phyloP scores from a whole-genome alignment of 2,888 invertebrate genomes.

The Bugulina stolonifera region DNA sequence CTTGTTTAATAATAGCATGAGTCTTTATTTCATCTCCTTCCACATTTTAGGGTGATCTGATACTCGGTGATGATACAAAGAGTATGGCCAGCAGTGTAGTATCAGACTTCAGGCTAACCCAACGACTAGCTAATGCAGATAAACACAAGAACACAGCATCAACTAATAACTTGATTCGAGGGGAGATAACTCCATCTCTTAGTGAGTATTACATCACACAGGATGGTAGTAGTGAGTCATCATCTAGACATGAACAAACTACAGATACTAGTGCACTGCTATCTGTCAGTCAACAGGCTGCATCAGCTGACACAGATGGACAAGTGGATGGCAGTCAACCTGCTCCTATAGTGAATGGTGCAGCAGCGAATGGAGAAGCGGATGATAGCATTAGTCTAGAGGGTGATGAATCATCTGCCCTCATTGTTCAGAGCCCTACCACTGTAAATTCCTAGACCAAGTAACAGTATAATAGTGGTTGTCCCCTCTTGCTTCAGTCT shows the following conservation, averaged over 20 bases:
- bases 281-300: too few species aligned
- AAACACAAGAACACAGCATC: conserved; percentile 4
- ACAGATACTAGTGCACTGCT: not conserved
- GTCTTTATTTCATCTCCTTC: too few species aligned
- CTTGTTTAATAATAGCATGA: too few species aligned
- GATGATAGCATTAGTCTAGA: not conserved
- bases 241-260: not conserved
- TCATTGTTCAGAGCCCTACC: too few species aligned
- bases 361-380: not conserved
- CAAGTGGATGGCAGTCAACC: too few species aligned
- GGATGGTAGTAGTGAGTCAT: not conserved
- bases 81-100: conserved; percentile 17
- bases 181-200: not conserved
- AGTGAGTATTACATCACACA: conserved; percentile 7
- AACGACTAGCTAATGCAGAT: not conserved
- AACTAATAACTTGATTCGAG: not conserved
- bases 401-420: conserved; percentile 3
- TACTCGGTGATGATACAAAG: not conserved
- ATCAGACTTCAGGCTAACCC: not conserved
- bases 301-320: too few species aligned
- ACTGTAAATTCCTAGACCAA: too few species aligned
- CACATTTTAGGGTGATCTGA: not conserved
- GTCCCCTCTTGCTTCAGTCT: too few species aligned
- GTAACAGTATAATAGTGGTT: too few species aligned
- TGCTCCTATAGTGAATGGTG: not conserved